Base-by-base conservation (phyloP, 1,140 invertebrate genomes). In the honey bee (Apis mellifera) region DNA sequence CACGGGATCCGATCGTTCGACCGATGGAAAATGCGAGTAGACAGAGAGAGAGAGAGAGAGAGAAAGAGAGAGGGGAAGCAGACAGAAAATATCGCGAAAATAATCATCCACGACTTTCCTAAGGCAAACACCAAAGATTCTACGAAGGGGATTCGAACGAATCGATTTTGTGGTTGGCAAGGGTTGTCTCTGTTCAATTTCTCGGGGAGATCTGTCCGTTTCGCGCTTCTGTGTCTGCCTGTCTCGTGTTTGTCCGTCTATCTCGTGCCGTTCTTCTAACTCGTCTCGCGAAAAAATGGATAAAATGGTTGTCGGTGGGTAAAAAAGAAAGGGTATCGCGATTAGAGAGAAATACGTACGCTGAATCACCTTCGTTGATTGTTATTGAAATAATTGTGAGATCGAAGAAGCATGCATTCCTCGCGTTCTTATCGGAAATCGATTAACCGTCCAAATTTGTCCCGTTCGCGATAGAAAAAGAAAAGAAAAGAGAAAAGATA, bases 151-250 rank as follows among this genome's bases (percentile, higher is more conserved):
- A 42, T 4, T 42, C 32, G 32, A 42, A 42, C 32, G 32, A 42
- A 42, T 42, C 32, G 4, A 42, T 42, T 42, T n/a, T n/a, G n/a
- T n/a, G n/a, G n/a, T n/a, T n/a, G 32, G 32, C 0, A 42, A 42
- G 32, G 3, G 5, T 42, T 42, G 32, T 42, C 32, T 42, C 32
- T 42, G 32, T 5, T 0, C 2, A 42, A 7, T 42, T 42, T 7
- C 5, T 7, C 48, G 17, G 26, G 17, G 9, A n/a, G 48, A 32
- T 64, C 50, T 54, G 32, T 23, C 42, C 55, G 42, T 80, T 7
- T 52, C 54, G 52, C 23, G 79, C 54, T 68, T 76, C 32, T 42
- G 9, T 82, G 64, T 76, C 79, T 69, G 32, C 5, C 5, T 69
- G 32, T 42, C 5, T 69, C 54, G 64, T 76, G 64, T 75, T 26